Conservation (phyloP, 2,797 vertebrate species). For the Schizothorax lantsangensis region DNA sequence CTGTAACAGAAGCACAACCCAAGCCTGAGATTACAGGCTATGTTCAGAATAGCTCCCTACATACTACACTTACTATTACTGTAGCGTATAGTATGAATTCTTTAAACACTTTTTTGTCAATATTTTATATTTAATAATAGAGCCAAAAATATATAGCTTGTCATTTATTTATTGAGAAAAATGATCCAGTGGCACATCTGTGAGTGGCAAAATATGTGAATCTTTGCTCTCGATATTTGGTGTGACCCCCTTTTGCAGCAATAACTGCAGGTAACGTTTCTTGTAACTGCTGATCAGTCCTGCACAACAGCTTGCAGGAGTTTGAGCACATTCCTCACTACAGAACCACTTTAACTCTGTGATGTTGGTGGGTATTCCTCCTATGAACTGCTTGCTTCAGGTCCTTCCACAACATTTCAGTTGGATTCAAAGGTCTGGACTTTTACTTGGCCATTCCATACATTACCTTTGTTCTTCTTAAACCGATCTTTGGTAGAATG, state of each 20-base stretch:
- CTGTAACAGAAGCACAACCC: slow-evolving; percentile 9
- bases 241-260: background rate
- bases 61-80: background rate
- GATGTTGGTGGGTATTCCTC: no score
- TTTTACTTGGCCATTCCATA: no score
- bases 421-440: no score
- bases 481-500: no score
- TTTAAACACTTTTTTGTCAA: background rate
- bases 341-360: no score
- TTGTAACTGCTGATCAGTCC: background rate
- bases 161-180: background rate
- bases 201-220: background rate
- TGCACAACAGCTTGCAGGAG: no score
- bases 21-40: slow-evolving; percentile 17
- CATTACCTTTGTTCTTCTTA: no score
- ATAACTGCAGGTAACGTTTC: background rate
- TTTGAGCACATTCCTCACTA: no score
- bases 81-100: background rate
- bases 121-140: background rate
- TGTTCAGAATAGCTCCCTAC: slow-evolving; percentile 14
- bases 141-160: background rate
- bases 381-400: no score
- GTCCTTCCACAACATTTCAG: no score
- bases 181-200: background rate
- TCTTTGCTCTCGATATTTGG: background rate